These are phyloP conservation scores for Drosophila lacertosa DNA, from an alignment of 1,140 invertebrate genomes.

Conservation along the genomic window DNA sequence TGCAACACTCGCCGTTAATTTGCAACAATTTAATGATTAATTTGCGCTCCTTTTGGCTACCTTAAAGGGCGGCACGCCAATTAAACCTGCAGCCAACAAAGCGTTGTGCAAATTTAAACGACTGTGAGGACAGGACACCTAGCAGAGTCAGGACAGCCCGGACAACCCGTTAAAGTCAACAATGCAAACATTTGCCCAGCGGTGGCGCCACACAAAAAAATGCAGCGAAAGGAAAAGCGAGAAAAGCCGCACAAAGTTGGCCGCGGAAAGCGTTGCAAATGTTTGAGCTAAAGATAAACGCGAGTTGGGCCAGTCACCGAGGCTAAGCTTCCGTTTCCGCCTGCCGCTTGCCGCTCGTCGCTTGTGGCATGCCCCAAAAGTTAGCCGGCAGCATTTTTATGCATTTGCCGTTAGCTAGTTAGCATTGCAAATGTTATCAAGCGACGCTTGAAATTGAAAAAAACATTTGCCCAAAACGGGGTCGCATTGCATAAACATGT, in stretches of 20 bases:
- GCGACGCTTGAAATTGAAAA: conserved; percentile 50
- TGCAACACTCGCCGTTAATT: conserved; percentile 54
- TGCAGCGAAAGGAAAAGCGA: neutral
- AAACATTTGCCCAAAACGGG: neutral
- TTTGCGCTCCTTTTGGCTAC: conserved; percentile 53
- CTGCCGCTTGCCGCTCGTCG: conserved; percentile 51
- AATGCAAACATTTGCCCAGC: conserved; percentile 56
- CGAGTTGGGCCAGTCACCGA: conserved; percentile 29
- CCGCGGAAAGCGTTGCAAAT: conserved; percentile 47
- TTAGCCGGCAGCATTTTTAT: conserved; percentile 4
- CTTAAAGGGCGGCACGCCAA: conserved; percentile 44
- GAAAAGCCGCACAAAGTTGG: conserved; percentile 61
- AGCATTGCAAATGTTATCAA: conserved; percentile 76
- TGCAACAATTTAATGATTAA: conserved; percentile 79
- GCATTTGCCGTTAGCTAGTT: conserved; percentile 33
- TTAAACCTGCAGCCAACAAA: conserved; percentile 40
- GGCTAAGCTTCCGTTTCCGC: conserved; percentile 73
- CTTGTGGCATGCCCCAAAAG: conserved; percentile 6
- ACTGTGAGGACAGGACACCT: conserved; percentile 2
- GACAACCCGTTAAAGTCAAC: conserved; percentile 42
- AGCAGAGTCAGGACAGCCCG: neutral
- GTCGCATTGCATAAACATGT: neutral
- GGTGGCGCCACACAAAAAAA: conserved; percentile 31
- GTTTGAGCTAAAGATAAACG: conserved; percentile 72
- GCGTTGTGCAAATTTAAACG: conserved; percentile 56